phyloP scores from a whole-genome alignment of 2,888 invertebrate species.

The Meteorus colon region DNA sequence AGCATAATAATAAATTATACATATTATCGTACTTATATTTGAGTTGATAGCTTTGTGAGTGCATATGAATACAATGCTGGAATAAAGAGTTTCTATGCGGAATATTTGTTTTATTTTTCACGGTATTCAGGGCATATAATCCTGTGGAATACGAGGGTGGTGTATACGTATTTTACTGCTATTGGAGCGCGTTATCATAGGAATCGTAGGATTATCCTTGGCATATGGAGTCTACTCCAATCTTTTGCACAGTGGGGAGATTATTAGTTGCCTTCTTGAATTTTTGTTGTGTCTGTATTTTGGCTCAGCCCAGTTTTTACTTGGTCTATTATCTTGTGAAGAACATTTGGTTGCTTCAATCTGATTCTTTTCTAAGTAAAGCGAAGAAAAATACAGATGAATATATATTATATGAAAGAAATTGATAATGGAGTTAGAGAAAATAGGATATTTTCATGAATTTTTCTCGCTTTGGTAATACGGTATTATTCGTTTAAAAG shows the following conservation, averaged over 20 bases:
- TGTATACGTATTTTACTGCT: background rate
- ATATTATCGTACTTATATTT: background rate
- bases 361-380: background rate
- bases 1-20: background rate
- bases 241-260: background rate
- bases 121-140: slow-evolving; percentile 33
- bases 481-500: background rate
- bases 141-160: slow-evolving; percentile 4
- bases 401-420: background rate
- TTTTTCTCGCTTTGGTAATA: background rate
- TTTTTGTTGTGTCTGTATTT: background rate
- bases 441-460: background rate
- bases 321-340: background rate
- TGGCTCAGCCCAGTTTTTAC: background rate
- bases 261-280: background rate
- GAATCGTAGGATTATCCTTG: slow-evolving; percentile 59
- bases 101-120: slow-evolving; percentile 5
- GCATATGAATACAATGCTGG: slow-evolving; percentile 8
- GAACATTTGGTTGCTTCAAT: background rate
- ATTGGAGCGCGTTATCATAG: slow-evolving; percentile 58
- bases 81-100: background rate
- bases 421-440: background rate
- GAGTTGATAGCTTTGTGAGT: slow-evolving; percentile 21
- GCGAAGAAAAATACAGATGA: background rate
- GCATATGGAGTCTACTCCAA: slow-evolving; percentile 55